Conservation (phyloP, 37 sponge, comb jelly and placozoan genomes). For the Eunapius fragilis region DNA sequence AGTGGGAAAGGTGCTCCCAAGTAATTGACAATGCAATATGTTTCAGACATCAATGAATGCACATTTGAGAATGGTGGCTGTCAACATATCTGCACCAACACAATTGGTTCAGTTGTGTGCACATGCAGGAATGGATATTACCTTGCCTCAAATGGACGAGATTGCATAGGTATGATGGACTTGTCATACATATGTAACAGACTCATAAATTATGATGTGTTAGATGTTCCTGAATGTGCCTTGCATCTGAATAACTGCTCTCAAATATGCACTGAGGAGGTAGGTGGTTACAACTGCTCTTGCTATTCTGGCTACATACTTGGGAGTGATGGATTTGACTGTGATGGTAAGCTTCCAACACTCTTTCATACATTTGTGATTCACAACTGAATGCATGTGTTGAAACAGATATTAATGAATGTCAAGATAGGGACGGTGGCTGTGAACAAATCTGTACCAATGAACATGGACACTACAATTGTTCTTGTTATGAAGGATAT, state of each 20-base stretch:
- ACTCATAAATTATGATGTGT: no score
- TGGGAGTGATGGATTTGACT: not conserved
- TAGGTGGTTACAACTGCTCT: slow-evolving; percentile 39
- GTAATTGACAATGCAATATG: no score
- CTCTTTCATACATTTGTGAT: no score
- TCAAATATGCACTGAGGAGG: slow-evolving; percentile 16
- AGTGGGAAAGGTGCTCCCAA: no score
- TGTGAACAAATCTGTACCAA: slow-evolving; percentile 30
- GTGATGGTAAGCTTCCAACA: not conserved
- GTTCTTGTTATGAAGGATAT: slow-evolving; percentile 46
- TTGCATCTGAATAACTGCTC: slow-evolving; percentile 29
- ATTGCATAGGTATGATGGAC: not conserved
- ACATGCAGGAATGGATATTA: slow-evolving; percentile 12
- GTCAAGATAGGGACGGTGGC: not conserved
- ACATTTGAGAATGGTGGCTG: slow-evolving; percentile 29
- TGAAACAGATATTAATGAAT: slow-evolving; percentile 63
- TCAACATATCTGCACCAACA: slow-evolving; percentile 34
- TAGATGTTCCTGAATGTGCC: no score
- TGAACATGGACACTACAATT: slow-evolving; percentile 23
- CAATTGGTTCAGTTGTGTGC: slow-evolving; percentile 21
- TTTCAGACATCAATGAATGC: slow-evolving; percentile 42
- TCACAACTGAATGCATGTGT: no score
- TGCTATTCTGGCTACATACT: slow-evolving; percentile 29
- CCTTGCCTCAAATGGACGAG: not conserved
- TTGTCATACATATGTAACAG: no score